These are phyloP conservation scores for Arrhopalites spinosus DNA, from an alignment of 2,888 invertebrate species.

Conservation along the genomic window DNA sequence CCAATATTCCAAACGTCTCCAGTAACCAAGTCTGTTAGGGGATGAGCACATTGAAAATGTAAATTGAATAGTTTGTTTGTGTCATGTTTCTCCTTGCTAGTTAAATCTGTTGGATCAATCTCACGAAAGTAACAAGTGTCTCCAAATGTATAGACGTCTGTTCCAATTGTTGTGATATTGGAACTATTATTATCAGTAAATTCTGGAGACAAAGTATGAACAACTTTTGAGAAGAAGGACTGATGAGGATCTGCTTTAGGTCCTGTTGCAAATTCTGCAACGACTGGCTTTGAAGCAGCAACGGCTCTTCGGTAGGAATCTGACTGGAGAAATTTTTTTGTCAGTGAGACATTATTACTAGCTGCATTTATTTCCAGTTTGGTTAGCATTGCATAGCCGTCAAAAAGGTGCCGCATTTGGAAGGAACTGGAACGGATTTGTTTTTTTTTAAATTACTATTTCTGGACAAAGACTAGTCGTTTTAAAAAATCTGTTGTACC, in stretches of 20 bases:
- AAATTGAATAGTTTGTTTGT: constrained; percentile 57
- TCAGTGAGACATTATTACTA: constrained; percentile 58
- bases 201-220: constrained; percentile 21
- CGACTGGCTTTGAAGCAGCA: constrained; percentile 59
- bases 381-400: constrained; percentile 50
- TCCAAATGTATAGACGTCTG: constrained; percentile 7
- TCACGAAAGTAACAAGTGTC: constrained; percentile 26
- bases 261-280: constrained; percentile 59
- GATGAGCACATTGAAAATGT: constrained; percentile 60
- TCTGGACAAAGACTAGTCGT: no score
- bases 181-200: constrained; percentile 31
- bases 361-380: constrained; percentile 47
- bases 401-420: constrained; percentile 62
- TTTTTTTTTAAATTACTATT: no score
- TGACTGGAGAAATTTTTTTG: constrained; percentile 60
- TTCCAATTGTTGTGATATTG: constrained; percentile 8
- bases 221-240: constrained; percentile 6
- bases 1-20: constrained; percentile 60
- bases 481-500: no score
- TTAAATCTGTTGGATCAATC: not conserved
- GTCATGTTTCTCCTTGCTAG: constrained; percentile 49
- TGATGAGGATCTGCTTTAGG: constrained; percentile 15
- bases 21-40: constrained; percentile 58
- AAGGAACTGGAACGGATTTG: no score
- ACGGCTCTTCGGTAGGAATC: constrained; percentile 61